Conservation (phyloP, 1,140 invertebrate genomes). For the Cyrtorhinus lividipennis region DNA sequence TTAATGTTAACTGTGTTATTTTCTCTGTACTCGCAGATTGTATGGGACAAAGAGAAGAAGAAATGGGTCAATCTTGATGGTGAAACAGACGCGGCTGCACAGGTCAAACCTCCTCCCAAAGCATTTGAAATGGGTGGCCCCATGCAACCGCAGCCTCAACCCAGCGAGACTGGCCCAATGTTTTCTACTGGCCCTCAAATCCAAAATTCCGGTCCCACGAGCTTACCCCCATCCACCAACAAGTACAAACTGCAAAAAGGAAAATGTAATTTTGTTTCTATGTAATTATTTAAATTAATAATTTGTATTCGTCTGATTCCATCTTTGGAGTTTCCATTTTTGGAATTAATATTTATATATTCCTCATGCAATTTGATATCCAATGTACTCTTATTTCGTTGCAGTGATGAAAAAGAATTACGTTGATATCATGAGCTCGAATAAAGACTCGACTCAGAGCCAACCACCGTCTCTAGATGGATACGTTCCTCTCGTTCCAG, state of each 20-base stretch:
- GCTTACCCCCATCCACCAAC: conserved; percentile 35
- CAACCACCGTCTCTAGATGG: conserved; percentile 29
- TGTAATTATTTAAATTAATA: no score
- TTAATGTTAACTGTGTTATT: background rate
- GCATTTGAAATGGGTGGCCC: conserved; percentile 35
- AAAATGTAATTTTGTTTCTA: conserved; percentile 55
- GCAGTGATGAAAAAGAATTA: conserved; percentile 62
- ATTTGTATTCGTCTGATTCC: no score
- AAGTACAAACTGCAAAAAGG: conserved; percentile 62
- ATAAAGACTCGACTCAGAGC: conserved; percentile 32
- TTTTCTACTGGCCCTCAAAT: background rate
- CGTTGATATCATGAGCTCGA: conserved; percentile 71
- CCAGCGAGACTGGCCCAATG: conserved; percentile 10
- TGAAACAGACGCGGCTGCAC: conserved; percentile 40
- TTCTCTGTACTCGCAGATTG: conserved; percentile 45
- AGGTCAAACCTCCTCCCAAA: conserved; percentile 61
- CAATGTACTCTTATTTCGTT: no score
- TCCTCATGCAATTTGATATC: no score
- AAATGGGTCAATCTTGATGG: conserved; percentile 74
- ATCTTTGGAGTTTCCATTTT: no score
- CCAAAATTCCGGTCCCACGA: background rate
- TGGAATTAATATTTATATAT: no score
- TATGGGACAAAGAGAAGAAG: conserved; percentile 75
- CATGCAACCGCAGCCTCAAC: background rate
- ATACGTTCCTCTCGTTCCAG: conserved; percentile 14